phyloP scores from a whole-genome alignment of 2,113 vertebrate species.

The Sander vitreus region DNA sequence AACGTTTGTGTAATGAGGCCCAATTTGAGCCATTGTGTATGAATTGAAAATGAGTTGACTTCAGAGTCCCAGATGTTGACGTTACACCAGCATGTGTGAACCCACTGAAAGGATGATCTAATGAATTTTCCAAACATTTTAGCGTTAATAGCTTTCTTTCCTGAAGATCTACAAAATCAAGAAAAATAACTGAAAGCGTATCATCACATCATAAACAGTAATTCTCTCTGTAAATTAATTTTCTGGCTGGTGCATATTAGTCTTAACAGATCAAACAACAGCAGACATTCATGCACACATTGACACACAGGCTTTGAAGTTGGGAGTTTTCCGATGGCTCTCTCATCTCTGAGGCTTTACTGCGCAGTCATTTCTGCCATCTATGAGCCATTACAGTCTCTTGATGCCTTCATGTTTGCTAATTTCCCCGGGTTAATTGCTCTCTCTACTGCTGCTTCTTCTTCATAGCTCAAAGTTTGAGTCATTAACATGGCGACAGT shows the following conservation, averaged over 20 bases:
- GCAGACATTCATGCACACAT: not conserved
- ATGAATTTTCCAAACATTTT: not conserved
- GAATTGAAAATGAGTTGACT: not conserved
- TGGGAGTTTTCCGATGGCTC: not conserved
- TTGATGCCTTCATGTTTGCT: constrained; percentile 28
- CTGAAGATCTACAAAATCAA: not conserved
- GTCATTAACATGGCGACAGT: constrained; percentile 50
- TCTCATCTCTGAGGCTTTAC: constrained; percentile 13
- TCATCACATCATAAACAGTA: constrained; percentile 2
- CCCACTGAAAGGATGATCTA: not conserved
- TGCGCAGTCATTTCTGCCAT: constrained; percentile 4
- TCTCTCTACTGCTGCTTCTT: constrained; percentile 32
- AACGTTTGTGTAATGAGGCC: not conserved
- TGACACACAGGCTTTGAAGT: constrained; percentile 6
- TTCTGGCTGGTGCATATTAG: not conserved
- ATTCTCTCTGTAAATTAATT: constrained; percentile 28
- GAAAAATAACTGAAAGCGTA: not conserved
- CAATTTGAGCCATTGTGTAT: not conserved
- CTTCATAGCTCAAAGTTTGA: constrained; percentile 46
- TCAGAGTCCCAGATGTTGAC: constrained; percentile 5
- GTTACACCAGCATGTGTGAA: not conserved
- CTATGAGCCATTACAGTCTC: constrained; percentile 25
- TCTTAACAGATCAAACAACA: constrained; percentile 22
- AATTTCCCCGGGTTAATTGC: constrained; percentile 60
- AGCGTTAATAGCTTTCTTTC: not conserved